These are phyloP conservation scores for Drosophila sucinea DNA, from an alignment of 1,140 invertebrate species.

Conservation along the genomic window DNA sequence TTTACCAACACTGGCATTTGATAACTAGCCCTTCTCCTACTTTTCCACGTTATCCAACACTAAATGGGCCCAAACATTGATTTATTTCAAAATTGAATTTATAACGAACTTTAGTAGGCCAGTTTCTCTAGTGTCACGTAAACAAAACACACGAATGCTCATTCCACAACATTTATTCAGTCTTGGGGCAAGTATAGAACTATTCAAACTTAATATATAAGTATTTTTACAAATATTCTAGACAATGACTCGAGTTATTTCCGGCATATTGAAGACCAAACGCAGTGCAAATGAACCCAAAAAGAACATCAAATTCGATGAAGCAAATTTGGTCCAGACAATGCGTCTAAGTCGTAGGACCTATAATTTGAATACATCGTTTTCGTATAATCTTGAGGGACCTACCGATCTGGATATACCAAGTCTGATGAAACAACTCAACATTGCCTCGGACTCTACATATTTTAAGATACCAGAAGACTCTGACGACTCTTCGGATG, in stretches of 20 bases:
- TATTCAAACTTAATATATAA: too few relatives aligned
- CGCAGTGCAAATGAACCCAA: not conserved
- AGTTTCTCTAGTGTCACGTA: too few relatives aligned
- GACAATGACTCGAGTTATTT: too few relatives aligned
- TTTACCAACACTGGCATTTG: too few relatives aligned
- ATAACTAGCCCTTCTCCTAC: too few relatives aligned
- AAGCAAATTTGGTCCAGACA: constrained; percentile 12
- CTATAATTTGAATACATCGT: constrained; percentile 87
- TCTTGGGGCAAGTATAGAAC: not conserved
- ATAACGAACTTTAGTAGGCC: too few relatives aligned
- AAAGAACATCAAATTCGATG: constrained; percentile 10
- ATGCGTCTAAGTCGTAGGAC: not conserved
- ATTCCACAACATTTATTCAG: not conserved
- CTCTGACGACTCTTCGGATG: constrained; percentile 14
- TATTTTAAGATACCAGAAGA: constrained; percentile 1
- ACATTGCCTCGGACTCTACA: not conserved
- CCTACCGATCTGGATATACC: constrained; percentile 69
- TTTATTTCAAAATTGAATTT: too few relatives aligned
- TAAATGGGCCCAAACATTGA: too few relatives aligned
- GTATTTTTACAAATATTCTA: not conserved
- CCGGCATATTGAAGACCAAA: not conserved
- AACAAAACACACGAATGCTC: too few relatives aligned
- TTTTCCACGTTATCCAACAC: too few relatives aligned
- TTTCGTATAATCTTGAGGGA: constrained; percentile 97
- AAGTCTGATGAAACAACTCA: constrained; percentile 87